phyloP scores from a whole-genome alignment of 2,888 invertebrate genomes.

The Netelia inedita region DNA sequence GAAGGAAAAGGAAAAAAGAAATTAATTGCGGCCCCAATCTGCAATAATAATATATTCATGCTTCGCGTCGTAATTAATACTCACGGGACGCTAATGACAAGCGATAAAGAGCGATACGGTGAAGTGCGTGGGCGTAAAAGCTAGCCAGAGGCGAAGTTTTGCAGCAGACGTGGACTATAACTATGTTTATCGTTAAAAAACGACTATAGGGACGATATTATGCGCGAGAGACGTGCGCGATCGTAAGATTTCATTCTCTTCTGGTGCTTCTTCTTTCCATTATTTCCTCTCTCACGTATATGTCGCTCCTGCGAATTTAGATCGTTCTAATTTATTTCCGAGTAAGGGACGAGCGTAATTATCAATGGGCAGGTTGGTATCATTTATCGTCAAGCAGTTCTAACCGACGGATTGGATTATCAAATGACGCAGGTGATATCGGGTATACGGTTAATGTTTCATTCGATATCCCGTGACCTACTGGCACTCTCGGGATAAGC shows the following conservation, averaged over 20 bases:
- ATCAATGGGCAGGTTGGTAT: too few relatives aligned
- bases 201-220: background rate
- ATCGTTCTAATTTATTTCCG: too few relatives aligned
- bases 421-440: too few relatives aligned
- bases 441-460: too few relatives aligned
- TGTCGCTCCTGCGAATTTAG: too few relatives aligned
- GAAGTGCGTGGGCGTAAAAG: conserved; percentile 63
- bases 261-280: background rate
- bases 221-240: background rate
- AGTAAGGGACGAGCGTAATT: too few relatives aligned
- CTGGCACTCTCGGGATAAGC: conserved; percentile 6
- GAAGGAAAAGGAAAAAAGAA: conserved; percentile 29
- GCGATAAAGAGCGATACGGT: conserved; percentile 66
- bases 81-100: conserved; percentile 67
- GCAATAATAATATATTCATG: conserved; percentile 61
- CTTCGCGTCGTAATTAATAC: conserved; percentile 67
- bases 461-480: conserved; percentile 40
- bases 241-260: background rate
- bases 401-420: too few relatives aligned
- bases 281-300: background rate
- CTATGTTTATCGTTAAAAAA: conserved; percentile 43
- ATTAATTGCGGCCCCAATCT: conserved; percentile 14
- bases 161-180: background rate
- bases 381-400: too few relatives aligned
- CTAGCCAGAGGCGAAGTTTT: conserved; percentile 54